These are phyloP conservation scores for Microtus richardsoni DNA, from an alignment of 2,113 vertebrate species.

Conservation along the genomic window DNA sequence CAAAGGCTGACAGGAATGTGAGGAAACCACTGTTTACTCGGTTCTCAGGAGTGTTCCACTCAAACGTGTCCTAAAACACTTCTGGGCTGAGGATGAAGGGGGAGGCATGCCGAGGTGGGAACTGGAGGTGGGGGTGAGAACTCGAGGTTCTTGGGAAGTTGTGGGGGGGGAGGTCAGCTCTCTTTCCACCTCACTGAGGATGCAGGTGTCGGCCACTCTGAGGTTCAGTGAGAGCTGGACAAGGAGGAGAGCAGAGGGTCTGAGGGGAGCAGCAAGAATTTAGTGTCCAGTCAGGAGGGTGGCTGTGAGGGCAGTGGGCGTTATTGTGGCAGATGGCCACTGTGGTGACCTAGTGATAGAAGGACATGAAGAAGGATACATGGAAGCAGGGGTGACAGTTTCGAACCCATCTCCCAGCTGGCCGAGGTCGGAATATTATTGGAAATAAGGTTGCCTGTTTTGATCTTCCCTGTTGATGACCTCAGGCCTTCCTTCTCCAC, in stretches of 20 bases:
- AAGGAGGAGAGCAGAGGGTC: background rate
- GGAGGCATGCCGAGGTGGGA: background rate
- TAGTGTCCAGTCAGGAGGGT: background rate
- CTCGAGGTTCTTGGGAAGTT: background rate
- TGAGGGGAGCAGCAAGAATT: background rate
- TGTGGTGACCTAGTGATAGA: background rate
- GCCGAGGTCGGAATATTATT: background rate
- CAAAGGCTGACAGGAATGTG: constrained; percentile 39
- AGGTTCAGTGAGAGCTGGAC: background rate
- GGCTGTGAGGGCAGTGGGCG: background rate
- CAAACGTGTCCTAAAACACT: background rate
- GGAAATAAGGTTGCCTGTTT: background rate
- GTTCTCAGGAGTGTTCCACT: constrained; percentile 22
- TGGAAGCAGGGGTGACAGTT: background rate
- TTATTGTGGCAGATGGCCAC: background rate
- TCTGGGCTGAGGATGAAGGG: background rate
- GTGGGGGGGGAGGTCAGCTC: background rate
- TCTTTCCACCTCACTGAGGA: background rate
- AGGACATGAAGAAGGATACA: background rate
- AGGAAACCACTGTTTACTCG: constrained; percentile 73
- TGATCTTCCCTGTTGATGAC: background rate
- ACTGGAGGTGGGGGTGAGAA: rapidly evolving
- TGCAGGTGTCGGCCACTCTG: background rate
- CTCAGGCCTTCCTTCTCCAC: background rate
- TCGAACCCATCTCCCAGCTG: background rate